Base-by-base conservation (phyloP, 2,888 invertebrate species). In the Pheosia tremula region DNA sequence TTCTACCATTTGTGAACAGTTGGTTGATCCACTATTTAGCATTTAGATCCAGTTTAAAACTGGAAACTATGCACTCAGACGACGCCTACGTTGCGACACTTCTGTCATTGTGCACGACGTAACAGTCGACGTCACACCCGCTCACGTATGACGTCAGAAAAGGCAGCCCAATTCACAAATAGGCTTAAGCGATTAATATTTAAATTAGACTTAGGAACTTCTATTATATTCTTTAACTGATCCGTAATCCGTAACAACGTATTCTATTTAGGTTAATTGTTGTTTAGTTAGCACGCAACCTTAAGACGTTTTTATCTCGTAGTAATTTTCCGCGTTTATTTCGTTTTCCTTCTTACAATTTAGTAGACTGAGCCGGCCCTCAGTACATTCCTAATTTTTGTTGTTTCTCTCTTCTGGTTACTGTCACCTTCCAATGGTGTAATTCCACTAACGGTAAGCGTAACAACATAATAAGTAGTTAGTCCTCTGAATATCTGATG, bases 61-160 rank as follows among this genome's bases (percentile, higher is more conserved):
- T 38, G 38, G n/a, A 54, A 54, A n/a, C 38, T 3, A 4, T 13
- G 50, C 24, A 11, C 38, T 36, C n/a, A n/a, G 54, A 36, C 36
- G 56, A 56, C 56, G n/a, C 56, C 41, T 39, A 41, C 56, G 56
- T 56, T 4, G 41, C 13, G 56, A 37, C 37, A 11, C 8, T 41
- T 41, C 7, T 24, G 54, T 67, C 70, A 73, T 60, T 59, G 63
- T 10, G 8, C 53, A 37, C 37, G 37, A 53, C 50, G 50, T 50
- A 62, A 54, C 56, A 58, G 55, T 53, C 43, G 43, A 60, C 71
- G 67, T 73, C 76, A 69, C 58, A 52, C 45, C 70, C 10, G 68
- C 75, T 66, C 50, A 64, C 64, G 8, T 56, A 63, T 65, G 59
- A 68, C 71, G 76, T 71, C 64, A 69, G 55, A 5, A 43, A 41